Percentiles rank a stretch among this genome's conserved stretches.
Evolutionary conservation across 2,888 invertebrate species (phyloP).

Genomic region (Choreutis nemorana): DNA sequence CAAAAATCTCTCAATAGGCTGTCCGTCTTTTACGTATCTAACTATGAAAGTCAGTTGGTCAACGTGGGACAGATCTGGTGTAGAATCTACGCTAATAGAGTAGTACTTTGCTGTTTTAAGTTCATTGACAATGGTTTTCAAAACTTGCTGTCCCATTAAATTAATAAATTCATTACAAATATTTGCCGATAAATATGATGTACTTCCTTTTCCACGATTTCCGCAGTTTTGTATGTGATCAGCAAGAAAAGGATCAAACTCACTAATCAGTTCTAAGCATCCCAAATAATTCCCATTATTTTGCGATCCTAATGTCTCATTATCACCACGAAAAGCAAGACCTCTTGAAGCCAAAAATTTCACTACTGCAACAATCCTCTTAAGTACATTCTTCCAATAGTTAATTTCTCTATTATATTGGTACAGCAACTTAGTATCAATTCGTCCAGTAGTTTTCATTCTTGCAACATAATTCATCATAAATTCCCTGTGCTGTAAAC

Average conservation of each 20-base stretch:
- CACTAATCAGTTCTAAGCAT: constrained; percentile 1
- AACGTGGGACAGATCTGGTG: not conserved
- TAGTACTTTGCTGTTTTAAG: not conserved
- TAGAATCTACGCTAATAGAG: not conserved
- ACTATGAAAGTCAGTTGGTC: not conserved
- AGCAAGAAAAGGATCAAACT: constrained; percentile 4
- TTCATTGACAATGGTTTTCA: not conserved
- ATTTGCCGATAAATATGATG: not conserved
- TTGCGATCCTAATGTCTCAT: constrained; percentile 6
- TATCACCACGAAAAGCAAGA: constrained; percentile 8
- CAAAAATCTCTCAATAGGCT: not conserved
- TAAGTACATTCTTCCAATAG: constrained; percentile 2
- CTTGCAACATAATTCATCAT: too few species aligned
- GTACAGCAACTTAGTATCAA: constrained; percentile 2
- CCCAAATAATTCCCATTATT: constrained; percentile 6
- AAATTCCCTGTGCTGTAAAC: too few species aligned
- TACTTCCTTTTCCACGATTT: not conserved
- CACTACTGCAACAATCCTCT: constrained; percentile 6
- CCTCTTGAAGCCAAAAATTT: constrained; percentile 7
- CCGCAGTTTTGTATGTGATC: constrained; percentile 1
- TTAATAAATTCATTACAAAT: not conserved
- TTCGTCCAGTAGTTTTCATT: constrained; percentile 2
- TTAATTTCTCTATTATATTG: constrained; percentile 2
- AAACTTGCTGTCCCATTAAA: not conserved
- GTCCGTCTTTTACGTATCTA: not conserved